Base-by-base conservation (phyloP, 2,888 invertebrate genomes). In the Drosophila mimica region DNA sequence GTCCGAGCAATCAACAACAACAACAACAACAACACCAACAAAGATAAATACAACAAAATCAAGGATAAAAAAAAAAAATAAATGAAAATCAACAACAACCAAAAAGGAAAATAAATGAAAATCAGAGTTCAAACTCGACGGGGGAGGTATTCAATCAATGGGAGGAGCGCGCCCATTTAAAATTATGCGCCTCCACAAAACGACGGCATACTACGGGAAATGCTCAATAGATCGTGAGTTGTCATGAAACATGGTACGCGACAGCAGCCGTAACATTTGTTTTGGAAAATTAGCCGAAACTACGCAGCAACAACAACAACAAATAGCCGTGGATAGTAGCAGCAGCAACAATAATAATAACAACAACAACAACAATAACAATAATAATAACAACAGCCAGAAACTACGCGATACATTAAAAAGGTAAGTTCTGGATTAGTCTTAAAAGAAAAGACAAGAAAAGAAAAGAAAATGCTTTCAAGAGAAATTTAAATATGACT, bases 221-320 rank as follows among this genome's bases (percentile, higher is more conserved):
- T 96, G 96, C 96, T 86, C 65, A 72, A 83, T 73, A 82, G 81
- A 82, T 85, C 83, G 88, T 85, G 88, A 84, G 88, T 85, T 81
- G 63, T 83, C 79, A 17, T 40, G 97, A 98, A 97, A 97, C 85
- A 99, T 99, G 99, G 99, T 99, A 97, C 98, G 99, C 97, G 98
- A 99, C 98, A 98, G 98, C 97, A 98, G 98, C 96, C 98, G 99
- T 96, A 98, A 99, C 96, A 97, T 99, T 96, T 98, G 98, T 98
- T 98, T 99, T 96, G 99, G 98, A 96, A 99, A 91, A 91, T 97
- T 99, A 96, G 98, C 99, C 97, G 98, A 98, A 96, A 98, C 98
- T 79, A 89, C 91, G 96, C 97, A 98, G 95, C 97, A 78, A 15
- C 80, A 79, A 73, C 82, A 87, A 77, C 88, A 83, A 68, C 88